phyloP scores from a whole-genome alignment of 2,797 vertebrate species.

The Arnoldichthys spilopterus region DNA sequence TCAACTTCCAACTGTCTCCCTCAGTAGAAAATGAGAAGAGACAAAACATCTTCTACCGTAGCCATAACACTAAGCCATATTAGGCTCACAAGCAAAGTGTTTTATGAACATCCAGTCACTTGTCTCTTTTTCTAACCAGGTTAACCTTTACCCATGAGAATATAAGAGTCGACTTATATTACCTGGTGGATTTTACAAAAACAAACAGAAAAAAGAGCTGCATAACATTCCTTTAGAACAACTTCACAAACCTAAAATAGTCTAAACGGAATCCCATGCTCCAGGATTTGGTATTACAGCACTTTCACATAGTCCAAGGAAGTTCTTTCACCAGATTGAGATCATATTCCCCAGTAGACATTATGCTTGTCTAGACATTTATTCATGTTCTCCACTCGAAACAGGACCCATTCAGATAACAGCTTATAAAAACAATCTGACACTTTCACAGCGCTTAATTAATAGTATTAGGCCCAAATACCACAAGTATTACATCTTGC shows the following conservation, averaged over 20 bases:
- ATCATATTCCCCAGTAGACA: conserved; percentile 36
- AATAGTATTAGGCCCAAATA: conserved; percentile 53
- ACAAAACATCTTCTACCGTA: conserved; percentile 40
- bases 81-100: background rate
- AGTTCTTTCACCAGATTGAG: conserved; percentile 5
- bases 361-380: conserved; percentile 51
- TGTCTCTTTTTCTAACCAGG: conserved; percentile 10
- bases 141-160: conserved; percentile 6
- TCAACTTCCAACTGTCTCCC: background rate
- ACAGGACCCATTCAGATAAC: conserved; percentile 51
- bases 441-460: conserved; percentile 49
- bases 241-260: background rate
- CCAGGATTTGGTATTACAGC: background rate
- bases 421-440: conserved; percentile 55
- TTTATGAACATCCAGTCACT: background rate
- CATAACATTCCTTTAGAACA: background rate
- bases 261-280: background rate
- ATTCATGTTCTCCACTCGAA: conserved; percentile 54
- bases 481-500: conserved; percentile 54
- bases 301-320: background rate
- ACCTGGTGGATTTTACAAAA: background rate
- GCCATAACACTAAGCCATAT: conserved; percentile 39
- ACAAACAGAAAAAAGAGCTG: background rate
- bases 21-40: conserved; percentile 22
- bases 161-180: background rate